Base-by-base conservation (phyloP, 2,113 vertebrate species). In the Otolemur garnettii region DNA sequence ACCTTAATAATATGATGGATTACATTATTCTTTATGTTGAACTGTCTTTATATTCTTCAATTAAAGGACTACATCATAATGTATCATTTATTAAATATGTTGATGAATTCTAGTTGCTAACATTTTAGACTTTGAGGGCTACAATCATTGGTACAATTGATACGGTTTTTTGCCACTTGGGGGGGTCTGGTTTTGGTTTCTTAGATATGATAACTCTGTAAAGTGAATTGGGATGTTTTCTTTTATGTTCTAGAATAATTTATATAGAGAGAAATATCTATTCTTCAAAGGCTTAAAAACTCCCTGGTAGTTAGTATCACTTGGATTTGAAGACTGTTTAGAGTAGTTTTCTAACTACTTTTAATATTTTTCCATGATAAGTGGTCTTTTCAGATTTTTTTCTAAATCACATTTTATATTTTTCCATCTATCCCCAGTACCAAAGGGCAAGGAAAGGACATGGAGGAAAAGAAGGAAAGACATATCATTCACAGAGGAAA, bases 181-280 rank as follows among this genome's bases (percentile, higher is more conserved):
- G 38, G 38, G 38, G 38, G 18, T 90, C 71, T 82, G 60, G 38
- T 35, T 93, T 91, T 90, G 21, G 28, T 94, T 95, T 92, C 45
- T 26, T 62, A 13, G 33, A 60, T 45, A 62, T 55, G 21, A 8
- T 86, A 90, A 90, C 22, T 83, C 21, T 74, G 18, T 19, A 71
- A 90, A 79, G 26, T 92, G 55, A 66, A 19, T 14, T 82, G 22
- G 22, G 24, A 83, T 38, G 15, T 50, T 79, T 90, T 90, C 55
- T 87, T 35, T 10, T 83, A 1, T 75, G 50, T 82, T 68, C 2
- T 45, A 42, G 57, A 57, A 90, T 90, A 55, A 79, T 74, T 90
- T 75, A 28, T 64, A 80, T 24, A 62, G 0, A 75, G 8, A 83
- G 19, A 94, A 68, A 83, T 78, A 72, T 57, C 75, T 82, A 21